Percentiles rank a stretch among this genome's conserved stretches.
phyloP scores from a whole-genome alignment of 2,797 vertebrate species.

The Chrysolophus pictus region DNA sequence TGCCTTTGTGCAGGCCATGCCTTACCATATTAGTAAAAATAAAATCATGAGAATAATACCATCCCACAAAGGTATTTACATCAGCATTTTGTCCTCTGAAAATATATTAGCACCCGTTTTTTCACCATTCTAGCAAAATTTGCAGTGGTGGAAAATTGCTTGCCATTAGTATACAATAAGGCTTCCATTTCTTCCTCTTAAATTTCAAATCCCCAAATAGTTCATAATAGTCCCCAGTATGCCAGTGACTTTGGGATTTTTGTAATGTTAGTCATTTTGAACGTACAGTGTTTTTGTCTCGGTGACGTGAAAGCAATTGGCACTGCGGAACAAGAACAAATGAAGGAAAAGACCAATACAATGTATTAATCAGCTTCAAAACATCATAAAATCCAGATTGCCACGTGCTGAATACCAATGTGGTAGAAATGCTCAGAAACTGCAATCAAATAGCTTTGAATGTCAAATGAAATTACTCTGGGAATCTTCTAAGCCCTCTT shows the following conservation, averaged over 20 bases:
- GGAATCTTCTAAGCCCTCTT: constrained; percentile 71
- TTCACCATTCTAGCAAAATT: not conserved
- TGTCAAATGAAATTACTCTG: constrained; percentile 78
- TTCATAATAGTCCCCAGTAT: not conserved
- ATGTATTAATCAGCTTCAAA: constrained; percentile 41
- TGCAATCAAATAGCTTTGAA: constrained; percentile 69
- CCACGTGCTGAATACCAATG: constrained; percentile 68
- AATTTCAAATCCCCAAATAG: constrained; percentile 21
- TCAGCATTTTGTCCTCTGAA: constrained; percentile 24
- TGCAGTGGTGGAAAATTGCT: not conserved
- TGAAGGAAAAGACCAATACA: constrained; percentile 19
- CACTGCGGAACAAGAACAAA: constrained; percentile 10
- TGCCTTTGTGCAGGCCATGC: not conserved
- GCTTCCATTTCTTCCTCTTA: not conserved
- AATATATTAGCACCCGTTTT: not conserved
- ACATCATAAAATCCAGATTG: constrained; percentile 45
- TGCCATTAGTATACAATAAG: constrained; percentile 5
- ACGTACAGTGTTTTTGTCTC: constrained; percentile 20
- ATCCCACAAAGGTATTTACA: constrained; percentile 5
- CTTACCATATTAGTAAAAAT: not conserved
- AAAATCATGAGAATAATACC: not conserved
- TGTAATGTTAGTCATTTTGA: constrained; percentile 38
- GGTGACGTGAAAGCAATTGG: constrained; percentile 62
- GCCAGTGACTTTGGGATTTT: constrained; percentile 39
- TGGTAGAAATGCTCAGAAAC: constrained; percentile 58